Evolutionary conservation across 2,113 vertebrate genomes (phyloP).

Genomic region (Gobius niger): DNA sequence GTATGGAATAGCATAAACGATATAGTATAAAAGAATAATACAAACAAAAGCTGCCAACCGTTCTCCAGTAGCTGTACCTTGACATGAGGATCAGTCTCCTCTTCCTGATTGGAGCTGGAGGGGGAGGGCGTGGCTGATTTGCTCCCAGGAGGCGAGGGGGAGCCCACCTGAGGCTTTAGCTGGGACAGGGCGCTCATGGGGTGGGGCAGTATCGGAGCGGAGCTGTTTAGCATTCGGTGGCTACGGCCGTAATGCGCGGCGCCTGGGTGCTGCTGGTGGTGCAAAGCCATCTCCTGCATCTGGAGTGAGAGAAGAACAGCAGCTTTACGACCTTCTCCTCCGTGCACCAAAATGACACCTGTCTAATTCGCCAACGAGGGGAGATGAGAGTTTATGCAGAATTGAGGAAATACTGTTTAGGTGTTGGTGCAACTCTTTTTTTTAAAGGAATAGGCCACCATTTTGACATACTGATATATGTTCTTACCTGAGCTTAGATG

Average conservation of each 20-base stretch:
- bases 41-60: too few relatives aligned
- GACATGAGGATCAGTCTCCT: slow-evolving; percentile 92
- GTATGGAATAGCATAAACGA: too few relatives aligned
- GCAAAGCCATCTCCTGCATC: slow-evolving; percentile 98
- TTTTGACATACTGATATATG: too few relatives aligned
- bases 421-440: neutral
- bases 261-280: slow-evolving; percentile 77
- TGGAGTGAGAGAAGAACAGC: slow-evolving; percentile 82
- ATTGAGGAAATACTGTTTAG: neutral
- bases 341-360: slow-evolving; percentile 31
- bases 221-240: slow-evolving; percentile 87
- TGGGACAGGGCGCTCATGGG: slow-evolving; percentile 92
- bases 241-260: slow-evolving; percentile 88
- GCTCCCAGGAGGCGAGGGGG: slow-evolving; percentile 95
- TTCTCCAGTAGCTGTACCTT: slow-evolving; percentile 86
- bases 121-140: slow-evolving; percentile 98
- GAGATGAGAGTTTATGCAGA: slow-evolving; percentile 41
- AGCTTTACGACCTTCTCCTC: slow-evolving; percentile 73
- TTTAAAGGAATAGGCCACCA: too few relatives aligned
- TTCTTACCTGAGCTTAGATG: too few relatives aligned
- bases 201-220: slow-evolving; percentile 86
- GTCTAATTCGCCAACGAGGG: slow-evolving; percentile 61
- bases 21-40: too few relatives aligned
- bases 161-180: slow-evolving; percentile 96
- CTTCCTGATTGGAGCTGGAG: slow-evolving; percentile 98